phyloP scores from a whole-genome alignment of 2,113 vertebrate genomes.

The Sterna hirundo region DNA sequence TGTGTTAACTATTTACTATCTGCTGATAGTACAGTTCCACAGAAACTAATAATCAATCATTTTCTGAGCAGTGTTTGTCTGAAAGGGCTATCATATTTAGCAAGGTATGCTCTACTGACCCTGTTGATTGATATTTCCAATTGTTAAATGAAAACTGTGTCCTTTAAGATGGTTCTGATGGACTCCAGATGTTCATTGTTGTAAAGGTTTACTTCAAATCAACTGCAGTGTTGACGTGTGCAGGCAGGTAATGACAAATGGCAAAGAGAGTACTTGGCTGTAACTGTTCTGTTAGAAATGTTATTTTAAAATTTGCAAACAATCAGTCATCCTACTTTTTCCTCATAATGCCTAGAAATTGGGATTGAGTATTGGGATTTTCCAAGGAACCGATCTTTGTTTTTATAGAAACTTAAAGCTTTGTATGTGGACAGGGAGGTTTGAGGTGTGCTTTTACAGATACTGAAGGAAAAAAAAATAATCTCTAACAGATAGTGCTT shows the following conservation, averaged over 20 bases:
- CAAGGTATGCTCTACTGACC: neutral
- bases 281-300: neutral
- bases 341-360: neutral
- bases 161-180: neutral
- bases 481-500: neutral
- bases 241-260: neutral
- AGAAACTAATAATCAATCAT: neutral
- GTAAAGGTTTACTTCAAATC: neutral
- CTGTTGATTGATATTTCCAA: neutral
- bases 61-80: neutral
- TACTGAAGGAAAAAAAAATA: neutral
- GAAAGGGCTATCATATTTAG: neutral
- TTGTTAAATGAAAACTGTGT: neutral
- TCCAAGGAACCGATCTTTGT: neutral
- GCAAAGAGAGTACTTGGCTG: neutral
- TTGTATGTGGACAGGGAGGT: neutral
- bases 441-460: neutral
- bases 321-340: neutral
- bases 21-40: neutral
- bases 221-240: neutral
- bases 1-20: neutral
- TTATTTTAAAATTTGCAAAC: neutral
- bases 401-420: neutral
- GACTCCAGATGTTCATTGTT: neutral
- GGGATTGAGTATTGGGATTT: neutral